phyloP scores from a whole-genome alignment of 2,888 invertebrate genomes.

The Nymphalis c-album region DNA sequence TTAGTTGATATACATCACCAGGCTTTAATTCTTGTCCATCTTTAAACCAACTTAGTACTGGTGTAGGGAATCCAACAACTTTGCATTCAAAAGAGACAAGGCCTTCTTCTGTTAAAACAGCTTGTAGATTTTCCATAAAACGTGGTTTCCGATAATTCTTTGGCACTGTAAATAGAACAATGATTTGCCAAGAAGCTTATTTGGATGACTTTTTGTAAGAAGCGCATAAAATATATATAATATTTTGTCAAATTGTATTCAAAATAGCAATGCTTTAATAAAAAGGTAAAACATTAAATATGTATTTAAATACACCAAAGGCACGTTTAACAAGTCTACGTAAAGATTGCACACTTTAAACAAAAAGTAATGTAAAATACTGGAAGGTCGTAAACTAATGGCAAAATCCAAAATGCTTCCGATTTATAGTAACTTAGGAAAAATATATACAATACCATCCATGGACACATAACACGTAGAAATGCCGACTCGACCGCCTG shows the following conservation, averaged over 20 bases:
- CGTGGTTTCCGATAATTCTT: conserved; percentile 94
- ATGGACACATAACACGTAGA: conserved; percentile 87
- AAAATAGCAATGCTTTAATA: neutral
- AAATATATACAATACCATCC: conserved; percentile 81
- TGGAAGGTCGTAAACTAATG: too few relatives aligned
- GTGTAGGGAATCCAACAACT: conserved; percentile 95
- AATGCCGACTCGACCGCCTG: conserved; percentile 88
- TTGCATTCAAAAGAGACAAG: conserved; percentile 96
- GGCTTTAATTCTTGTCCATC: conserved; percentile 95
- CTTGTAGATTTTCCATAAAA: conserved; percentile 94
- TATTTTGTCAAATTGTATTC: neutral
- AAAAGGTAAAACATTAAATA: too few relatives aligned
- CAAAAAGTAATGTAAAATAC: too few relatives aligned
- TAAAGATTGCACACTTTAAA: too few relatives aligned
- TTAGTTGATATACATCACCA: conserved; percentile 95
- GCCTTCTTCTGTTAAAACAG: conserved; percentile 94
- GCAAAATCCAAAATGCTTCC: too few relatives aligned
- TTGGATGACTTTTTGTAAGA: too few relatives aligned
- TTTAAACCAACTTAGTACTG: conserved; percentile 93
- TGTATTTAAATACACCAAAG: too few relatives aligned
- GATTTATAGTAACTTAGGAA: neutral
- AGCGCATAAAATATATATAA: too few relatives aligned
- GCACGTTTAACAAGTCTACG: too few relatives aligned
- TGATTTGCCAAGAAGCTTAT: too few relatives aligned
- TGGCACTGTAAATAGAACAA: conserved; percentile 84